phyloP scores from a whole-genome alignment of 2,888 invertebrate species.

The Parthenolecanium corni region DNA sequence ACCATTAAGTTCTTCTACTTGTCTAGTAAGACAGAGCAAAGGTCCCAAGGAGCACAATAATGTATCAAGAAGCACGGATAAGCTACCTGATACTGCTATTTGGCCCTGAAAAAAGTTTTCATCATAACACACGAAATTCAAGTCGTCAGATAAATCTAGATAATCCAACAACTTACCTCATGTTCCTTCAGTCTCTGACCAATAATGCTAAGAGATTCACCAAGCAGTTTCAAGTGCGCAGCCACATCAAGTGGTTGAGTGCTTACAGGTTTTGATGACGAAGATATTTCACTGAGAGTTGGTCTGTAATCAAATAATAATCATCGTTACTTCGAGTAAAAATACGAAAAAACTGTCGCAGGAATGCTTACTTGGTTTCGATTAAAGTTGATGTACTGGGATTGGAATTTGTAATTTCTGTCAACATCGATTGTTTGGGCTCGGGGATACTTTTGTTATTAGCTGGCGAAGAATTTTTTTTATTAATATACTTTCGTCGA shows the following conservation, averaged over 20 bases:
- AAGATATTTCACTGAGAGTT: background rate
- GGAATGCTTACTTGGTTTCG: slow-evolving; percentile 3
- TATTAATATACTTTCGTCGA: slow-evolving; percentile 16
- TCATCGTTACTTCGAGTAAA: background rate
- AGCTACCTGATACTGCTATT: slow-evolving; percentile 86
- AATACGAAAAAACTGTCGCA: background rate
- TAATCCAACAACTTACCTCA: slow-evolving; percentile 47
- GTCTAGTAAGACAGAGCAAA: slow-evolving; percentile 70
- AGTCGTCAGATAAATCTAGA: background rate
- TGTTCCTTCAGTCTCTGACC: slow-evolving; percentile 87
- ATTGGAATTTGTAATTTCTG: slow-evolving; percentile 3
- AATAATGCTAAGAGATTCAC: slow-evolving; percentile 86
- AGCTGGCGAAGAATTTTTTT: slow-evolving; percentile 1
- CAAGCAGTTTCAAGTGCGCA: slow-evolving; percentile 79
- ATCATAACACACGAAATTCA: background rate
- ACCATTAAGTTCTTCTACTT: slow-evolving; percentile 61
- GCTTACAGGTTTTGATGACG: slow-evolving; percentile 4
- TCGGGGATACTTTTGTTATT: slow-evolving; percentile 5
- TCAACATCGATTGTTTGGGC: background rate
- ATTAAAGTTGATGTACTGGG: background rate
- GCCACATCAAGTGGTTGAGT: slow-evolving; percentile 80
- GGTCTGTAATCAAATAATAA: background rate
- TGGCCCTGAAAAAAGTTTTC: slow-evolving; percentile 56
- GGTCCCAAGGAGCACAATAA: slow-evolving; percentile 84
- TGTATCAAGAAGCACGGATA: slow-evolving; percentile 85